These are phyloP conservation scores for Theretra japonica DNA, from an alignment of 2,888 invertebrate species.

Conservation along the genomic window DNA sequence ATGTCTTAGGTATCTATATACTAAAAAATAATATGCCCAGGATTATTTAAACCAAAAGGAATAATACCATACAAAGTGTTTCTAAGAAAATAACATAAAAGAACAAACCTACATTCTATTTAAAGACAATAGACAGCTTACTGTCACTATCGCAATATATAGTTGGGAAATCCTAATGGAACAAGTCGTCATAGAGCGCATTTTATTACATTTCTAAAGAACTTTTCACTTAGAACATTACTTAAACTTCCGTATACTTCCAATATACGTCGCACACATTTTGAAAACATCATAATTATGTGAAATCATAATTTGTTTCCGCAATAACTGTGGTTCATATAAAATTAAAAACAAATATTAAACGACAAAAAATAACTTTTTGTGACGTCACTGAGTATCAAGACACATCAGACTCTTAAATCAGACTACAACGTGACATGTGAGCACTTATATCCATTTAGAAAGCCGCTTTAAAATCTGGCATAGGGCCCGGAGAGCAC, in stretches of 20 bases:
- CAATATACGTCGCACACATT: background rate
- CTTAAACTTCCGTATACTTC: background rate
- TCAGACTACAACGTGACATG: conserved; percentile 26
- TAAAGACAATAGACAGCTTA: conserved; percentile 16
- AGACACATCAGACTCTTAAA: conserved; percentile 11
- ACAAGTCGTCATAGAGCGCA: conserved; percentile 3
- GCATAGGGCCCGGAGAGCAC: conserved; percentile 64
- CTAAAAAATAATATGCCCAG: background rate
- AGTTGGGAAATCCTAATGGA: conserved; percentile 11
- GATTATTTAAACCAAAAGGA: background rate
- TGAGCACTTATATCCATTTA: conserved; percentile 56
- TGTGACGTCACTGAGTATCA: conserved; percentile 5
- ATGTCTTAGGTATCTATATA: background rate
- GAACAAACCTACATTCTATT: background rate
- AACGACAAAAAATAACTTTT: background rate
- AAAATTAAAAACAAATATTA: background rate
- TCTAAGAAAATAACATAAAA: conserved; percentile 6
- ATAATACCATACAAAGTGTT: background rate
- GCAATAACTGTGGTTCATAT: background rate
- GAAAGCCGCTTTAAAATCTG: conserved; percentile 70
- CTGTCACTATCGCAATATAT: conserved; percentile 17
- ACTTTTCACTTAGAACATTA: background rate
- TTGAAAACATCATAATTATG: background rate
- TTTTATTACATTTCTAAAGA: conserved; percentile 18
- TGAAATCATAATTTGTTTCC: background rate